These are phyloP conservation scores for Oryzias melastigma DNA, from an alignment of 2,113 vertebrate genomes.

Conservation along the genomic window DNA sequence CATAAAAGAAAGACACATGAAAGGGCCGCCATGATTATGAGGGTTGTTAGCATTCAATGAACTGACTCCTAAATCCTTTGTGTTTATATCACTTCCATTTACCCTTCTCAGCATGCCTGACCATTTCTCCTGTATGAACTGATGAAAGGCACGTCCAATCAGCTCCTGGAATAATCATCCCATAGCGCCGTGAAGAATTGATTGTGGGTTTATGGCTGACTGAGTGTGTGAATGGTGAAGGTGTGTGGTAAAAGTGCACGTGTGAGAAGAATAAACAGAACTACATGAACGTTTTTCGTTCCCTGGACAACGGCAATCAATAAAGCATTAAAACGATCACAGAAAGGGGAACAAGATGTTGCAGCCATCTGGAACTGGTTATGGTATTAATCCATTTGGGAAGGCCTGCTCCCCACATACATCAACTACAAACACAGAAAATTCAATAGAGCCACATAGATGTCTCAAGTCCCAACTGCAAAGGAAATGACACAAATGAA, in stretches of 20 bases:
- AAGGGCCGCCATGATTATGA: not conserved
- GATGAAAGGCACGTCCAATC: slow-evolving; percentile 56
- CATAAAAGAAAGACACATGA: not conserved
- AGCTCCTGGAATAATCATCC: slow-evolving; percentile 43
- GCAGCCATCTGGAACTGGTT: slow-evolving; percentile 62
- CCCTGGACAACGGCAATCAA: slow-evolving; percentile 67
- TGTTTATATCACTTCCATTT: slow-evolving; percentile 27
- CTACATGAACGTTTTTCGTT: slow-evolving; percentile 39
- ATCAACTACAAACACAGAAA: slow-evolving; percentile 47
- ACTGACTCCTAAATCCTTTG: slow-evolving; percentile 13
- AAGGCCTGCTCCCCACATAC: slow-evolving; percentile 39
- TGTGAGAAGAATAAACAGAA: slow-evolving; percentile 35
- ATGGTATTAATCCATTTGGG: slow-evolving; percentile 70
- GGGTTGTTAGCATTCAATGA: not conserved
- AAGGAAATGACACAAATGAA: slow-evolving; percentile 41
- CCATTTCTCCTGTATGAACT: slow-evolving; percentile 9
- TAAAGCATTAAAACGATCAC: slow-evolving; percentile 74
- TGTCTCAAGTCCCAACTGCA: slow-evolving; percentile 20
- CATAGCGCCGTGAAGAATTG: slow-evolving; percentile 58
- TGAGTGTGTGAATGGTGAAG: slow-evolving; percentile 11
- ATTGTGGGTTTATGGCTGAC: slow-evolving; percentile 47
- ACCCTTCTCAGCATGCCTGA: not conserved
- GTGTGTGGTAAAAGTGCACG: slow-evolving; percentile 1
- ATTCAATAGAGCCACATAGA: slow-evolving; percentile 36
- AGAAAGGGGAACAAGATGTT: slow-evolving; percentile 66